phyloP scores from a whole-genome alignment of 2,113 vertebrate species.

The Puntigrus tetrazona region DNA sequence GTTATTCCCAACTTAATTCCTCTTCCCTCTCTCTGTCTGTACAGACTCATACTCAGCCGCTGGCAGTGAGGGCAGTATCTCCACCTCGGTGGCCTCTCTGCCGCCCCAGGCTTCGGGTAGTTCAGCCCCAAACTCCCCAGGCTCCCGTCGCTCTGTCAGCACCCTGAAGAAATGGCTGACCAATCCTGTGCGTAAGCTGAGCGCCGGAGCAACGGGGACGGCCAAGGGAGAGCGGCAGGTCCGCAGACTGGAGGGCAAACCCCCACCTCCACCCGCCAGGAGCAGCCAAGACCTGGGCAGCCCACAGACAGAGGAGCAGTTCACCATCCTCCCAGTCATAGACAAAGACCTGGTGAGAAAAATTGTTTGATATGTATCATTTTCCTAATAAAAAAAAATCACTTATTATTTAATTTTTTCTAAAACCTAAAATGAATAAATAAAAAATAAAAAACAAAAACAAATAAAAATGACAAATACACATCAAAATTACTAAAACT shows the following conservation, averaged over 20 bases:
- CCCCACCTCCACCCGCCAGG: slow-evolving; percentile 63
- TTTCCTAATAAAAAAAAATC: background rate
- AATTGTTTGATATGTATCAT: background rate
- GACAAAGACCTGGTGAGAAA: slow-evolving; percentile 75
- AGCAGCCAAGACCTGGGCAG: slow-evolving; percentile 72
- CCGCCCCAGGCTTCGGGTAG: slow-evolving; percentile 82
- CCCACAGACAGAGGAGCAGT: slow-evolving; percentile 66
- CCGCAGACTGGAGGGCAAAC: slow-evolving; percentile 75
- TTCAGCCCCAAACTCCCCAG: slow-evolving; percentile 84
- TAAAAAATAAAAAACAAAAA: background rate
- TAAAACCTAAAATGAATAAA: background rate
- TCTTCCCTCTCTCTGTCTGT: slow-evolving; percentile 40
- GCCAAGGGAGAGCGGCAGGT: slow-evolving; percentile 76
- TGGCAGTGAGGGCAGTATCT: slow-evolving; percentile 88
- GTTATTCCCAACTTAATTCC: slow-evolving; percentile 1
- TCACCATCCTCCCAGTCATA: slow-evolving; percentile 66
- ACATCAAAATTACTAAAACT: background rate
- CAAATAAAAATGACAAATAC: background rate
- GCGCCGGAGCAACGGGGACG: slow-evolving; percentile 67
- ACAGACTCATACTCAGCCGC: slow-evolving; percentile 88
- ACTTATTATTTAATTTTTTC: no score
- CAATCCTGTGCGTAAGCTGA: slow-evolving; percentile 83
- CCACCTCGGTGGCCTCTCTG: slow-evolving; percentile 84
- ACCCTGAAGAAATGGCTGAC: slow-evolving; percentile 87
- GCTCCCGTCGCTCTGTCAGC: slow-evolving; percentile 82